Evolutionary conservation across 2,888 invertebrate genomes (phyloP), one percentile per base, ranked within the genome.

Genomic region (Elysia crispata): DNA sequence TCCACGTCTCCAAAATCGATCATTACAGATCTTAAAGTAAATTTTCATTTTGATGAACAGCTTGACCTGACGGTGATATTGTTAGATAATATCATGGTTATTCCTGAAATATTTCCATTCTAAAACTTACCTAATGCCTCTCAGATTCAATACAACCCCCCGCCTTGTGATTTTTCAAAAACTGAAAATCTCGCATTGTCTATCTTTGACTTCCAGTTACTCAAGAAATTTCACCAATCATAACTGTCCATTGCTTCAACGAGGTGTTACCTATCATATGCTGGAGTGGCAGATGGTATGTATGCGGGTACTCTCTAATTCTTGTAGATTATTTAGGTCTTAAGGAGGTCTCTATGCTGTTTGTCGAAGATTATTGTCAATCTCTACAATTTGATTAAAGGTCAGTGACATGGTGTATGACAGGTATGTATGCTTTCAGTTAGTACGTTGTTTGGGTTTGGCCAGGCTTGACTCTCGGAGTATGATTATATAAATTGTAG

Each of bases 241-340:
- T 72, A 87, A 89, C 83, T 90, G 89, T 82, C 91, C 91, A 5
- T 84, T 92, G 66, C 83, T 92, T 49, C 82, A 84, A 66, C 80
- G 90, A 77, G 91, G 91, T 41, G 84, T 90, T 66, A 84, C 87
- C 11, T 91, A 91, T 84, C 89, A 89, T 82, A 87, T 88, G 83
- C 85, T 92, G 54, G 91, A 92, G 82, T 92, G 90, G 90, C 90
- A 91, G 83, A 91, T 91, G 90, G 92, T 92, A 82, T 85, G 89
- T 80, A 13, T 54, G 11, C 0, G n/a, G 13, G 54, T 54, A 13
- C n/a, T n/a, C n/a, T n/a, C n/a, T n/a, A n/a, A n/a, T 54, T 13
- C 20, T 20, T 54, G 54, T 54, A 13, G 13, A 20, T 54, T 54
- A 15, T 15, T 54, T 20, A 15, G 54, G 13, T 20, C 20, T 13